These are phyloP conservation scores for Dendrophyllia cribrosa DNA, from an alignment of 64 coral and sea anemone genomes.

Conservation along the genomic window DNA sequence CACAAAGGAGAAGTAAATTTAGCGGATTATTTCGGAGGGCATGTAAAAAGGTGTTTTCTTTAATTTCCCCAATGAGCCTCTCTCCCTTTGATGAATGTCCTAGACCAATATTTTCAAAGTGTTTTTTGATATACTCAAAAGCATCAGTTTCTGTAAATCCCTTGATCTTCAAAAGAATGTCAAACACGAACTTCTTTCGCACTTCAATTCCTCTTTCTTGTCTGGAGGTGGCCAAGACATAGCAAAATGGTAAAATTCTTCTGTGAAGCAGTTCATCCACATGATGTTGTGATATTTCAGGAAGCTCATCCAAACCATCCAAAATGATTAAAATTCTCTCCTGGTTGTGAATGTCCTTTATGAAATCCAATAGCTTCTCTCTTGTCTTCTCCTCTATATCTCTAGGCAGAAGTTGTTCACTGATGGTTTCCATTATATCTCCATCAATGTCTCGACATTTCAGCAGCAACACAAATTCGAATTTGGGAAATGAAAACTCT, in stretches of 20 bases:
- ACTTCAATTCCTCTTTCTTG: slow-evolving; percentile 13
- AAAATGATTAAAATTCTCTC: slow-evolving; percentile 4
- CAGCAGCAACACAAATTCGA: neutral
- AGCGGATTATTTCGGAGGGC: neutral
- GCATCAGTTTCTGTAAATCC: neutral
- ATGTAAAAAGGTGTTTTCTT: neutral
- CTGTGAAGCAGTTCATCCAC: neutral
- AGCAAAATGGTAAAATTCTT: slow-evolving; percentile 1
- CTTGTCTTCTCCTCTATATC: neutral
- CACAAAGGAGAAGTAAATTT: slow-evolving; percentile 18
- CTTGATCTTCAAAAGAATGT: slow-evolving; percentile 1
- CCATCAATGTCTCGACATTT: slow-evolving; percentile 24
- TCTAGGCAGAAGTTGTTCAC: neutral
- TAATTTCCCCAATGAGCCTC: neutral
- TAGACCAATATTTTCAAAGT: neutral
- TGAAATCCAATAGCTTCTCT: neutral
- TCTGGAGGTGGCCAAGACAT: neutral
- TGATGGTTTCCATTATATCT: slow-evolving; percentile 32
- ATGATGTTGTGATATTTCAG: neutral
- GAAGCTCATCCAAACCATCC: slow-evolving; percentile 22
- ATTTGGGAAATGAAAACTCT: neutral
- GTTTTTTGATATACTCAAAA: neutral
- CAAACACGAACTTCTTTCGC: neutral
- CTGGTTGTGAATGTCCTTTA: slow-evolving; percentile 3
- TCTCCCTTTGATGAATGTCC: neutral